These are phyloP conservation scores for Cyrtorhinus lividipennis DNA, from an alignment of 1,140 invertebrate species.

Conservation along the genomic window DNA sequence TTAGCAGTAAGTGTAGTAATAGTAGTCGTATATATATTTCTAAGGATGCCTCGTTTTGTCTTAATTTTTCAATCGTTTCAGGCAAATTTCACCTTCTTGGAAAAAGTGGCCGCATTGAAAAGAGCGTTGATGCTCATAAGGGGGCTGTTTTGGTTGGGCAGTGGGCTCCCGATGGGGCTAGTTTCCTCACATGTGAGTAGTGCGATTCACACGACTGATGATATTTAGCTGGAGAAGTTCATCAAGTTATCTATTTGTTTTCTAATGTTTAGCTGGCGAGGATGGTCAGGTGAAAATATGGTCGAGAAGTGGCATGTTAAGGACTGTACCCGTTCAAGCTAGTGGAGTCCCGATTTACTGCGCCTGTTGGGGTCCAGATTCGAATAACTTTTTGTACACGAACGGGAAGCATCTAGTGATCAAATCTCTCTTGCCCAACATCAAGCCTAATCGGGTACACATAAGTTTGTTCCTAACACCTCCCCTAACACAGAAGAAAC, in stretches of 20 bases:
- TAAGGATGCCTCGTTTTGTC: slow-evolving; percentile 6
- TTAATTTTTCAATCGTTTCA: slow-evolving; percentile 33
- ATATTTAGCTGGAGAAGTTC: not conserved
- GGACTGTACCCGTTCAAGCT: slow-evolving; percentile 75
- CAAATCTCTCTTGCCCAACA: slow-evolving; percentile 78
- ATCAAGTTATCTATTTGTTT: not conserved
- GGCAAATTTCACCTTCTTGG: slow-evolving; percentile 81
- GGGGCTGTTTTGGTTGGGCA: slow-evolving; percentile 69
- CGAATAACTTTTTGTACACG: slow-evolving; percentile 67
- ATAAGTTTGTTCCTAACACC: not conserved
- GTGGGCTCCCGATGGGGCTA: slow-evolving; percentile 89
- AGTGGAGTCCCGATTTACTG: slow-evolving; percentile 63
- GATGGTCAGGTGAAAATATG: slow-evolving; percentile 94
- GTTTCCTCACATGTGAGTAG: slow-evolving; percentile 64
- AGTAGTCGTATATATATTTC: too few species aligned
- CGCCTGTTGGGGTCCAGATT: slow-evolving; percentile 77
- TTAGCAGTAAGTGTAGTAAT: too few species aligned
- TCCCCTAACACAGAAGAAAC: too few species aligned
- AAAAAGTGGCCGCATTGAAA: slow-evolving; percentile 79
- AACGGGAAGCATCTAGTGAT: slow-evolving; percentile 70
- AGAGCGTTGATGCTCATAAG: slow-evolving; percentile 80
- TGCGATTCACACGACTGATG: too few species aligned
- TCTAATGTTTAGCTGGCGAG: slow-evolving; percentile 59
- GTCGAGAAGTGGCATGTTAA: slow-evolving; percentile 88
- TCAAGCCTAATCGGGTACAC: slow-evolving; percentile 64